phyloP scores from a whole-genome alignment of 2,113 vertebrate genomes.

The Panthera tigris region DNA sequence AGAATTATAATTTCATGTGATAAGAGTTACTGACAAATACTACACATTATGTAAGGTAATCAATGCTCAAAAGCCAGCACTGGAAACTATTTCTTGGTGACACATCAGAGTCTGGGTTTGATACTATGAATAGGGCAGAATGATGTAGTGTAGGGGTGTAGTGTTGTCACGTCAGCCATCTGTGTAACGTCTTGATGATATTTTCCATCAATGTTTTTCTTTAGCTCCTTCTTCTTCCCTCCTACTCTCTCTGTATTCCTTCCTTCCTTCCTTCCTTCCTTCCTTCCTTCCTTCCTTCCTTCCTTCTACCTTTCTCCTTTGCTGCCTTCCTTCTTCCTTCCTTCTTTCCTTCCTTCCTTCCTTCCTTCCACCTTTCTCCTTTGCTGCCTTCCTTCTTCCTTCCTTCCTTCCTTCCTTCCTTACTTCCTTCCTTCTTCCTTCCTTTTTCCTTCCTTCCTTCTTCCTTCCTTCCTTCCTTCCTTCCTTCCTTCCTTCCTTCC shows the following conservation, averaged over 20 bases:
- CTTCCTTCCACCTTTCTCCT: not conserved
- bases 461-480: not conserved
- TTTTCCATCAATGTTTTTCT: not conserved
- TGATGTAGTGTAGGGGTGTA: not conserved
- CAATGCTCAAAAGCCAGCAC: not conserved
- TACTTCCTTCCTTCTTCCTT: not conserved
- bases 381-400: not conserved
- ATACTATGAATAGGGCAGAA: not conserved
- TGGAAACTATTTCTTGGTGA: not conserved
- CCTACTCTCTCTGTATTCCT: not conserved
- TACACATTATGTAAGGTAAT: too few relatives aligned
- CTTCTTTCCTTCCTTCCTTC: too few relatives aligned
- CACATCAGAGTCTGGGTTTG: not conserved
- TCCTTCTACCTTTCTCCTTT: too few relatives aligned
- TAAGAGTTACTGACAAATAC: not conserved
- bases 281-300: not conserved
- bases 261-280: not conserved
- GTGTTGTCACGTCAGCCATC: not conserved
- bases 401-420: not conserved
- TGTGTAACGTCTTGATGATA: not conserved
- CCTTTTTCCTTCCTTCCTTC: too few relatives aligned
- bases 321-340: too few relatives aligned
- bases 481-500: too few relatives aligned
- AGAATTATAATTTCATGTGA: not conserved
- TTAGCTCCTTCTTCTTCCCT: not conserved